These are phyloP conservation scores for Gymnopithys bicolor DNA, from an alignment of 2,797 vertebrate genomes.

Conservation along the genomic window DNA sequence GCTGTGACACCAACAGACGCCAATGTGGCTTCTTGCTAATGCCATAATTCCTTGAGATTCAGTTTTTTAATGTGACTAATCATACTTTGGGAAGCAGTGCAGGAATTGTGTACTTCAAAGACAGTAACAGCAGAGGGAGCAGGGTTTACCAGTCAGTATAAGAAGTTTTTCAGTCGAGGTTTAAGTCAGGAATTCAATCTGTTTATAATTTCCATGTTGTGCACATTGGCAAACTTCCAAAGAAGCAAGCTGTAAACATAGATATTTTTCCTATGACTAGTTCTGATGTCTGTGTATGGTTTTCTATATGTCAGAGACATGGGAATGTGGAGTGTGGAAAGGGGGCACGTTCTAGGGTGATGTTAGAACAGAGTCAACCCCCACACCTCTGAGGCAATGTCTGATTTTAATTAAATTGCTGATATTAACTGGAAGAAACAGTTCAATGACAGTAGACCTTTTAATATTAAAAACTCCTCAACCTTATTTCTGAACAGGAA, in stretches of 20 bases:
- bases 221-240: neutral
- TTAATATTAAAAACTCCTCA: rapidly evolving
- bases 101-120: neutral
- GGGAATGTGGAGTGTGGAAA: neutral
- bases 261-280: slow-evolving; percentile 42
- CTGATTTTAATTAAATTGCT: neutral
- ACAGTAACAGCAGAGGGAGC: slow-evolving; percentile 46
- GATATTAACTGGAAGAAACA: neutral
- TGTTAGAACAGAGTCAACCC: neutral
- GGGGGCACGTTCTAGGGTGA: neutral
- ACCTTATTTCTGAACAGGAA: neutral
- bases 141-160: neutral
- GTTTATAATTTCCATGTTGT: slow-evolving; percentile 47
- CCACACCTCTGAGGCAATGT: neutral
- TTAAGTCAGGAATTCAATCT: slow-evolving; percentile 1
- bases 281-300: neutral
- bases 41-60: neutral
- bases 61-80: neutral
- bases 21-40: neutral
- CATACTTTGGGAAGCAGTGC: neutral
- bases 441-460: neutral
- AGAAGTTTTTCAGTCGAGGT: neutral
- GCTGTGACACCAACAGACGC: neutral
- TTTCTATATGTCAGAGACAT: neutral
- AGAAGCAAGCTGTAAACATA: slow-evolving; percentile 39